phyloP scores from a whole-genome alignment of 2,888 invertebrate genomes.

The Andrena praecox region DNA sequence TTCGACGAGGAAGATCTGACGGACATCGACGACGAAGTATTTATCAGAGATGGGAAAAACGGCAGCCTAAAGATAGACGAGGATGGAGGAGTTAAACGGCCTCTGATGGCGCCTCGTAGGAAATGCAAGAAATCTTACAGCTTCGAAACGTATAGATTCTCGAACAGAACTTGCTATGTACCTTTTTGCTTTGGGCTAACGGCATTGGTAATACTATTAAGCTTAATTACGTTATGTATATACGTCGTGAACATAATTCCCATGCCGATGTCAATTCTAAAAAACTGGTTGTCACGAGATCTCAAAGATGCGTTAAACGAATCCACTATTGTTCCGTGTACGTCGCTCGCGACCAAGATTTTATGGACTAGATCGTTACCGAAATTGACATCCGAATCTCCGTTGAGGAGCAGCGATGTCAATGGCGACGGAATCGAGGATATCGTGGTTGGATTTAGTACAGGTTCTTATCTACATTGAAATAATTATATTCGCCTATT shows the following conservation, averaged over 20 bases:
- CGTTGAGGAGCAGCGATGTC: constrained; percentile 90
- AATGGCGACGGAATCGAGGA: constrained; percentile 90
- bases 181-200: constrained; percentile 89
- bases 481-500: constrained; percentile 20
- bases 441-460: constrained; percentile 91
- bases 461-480: constrained; percentile 86
- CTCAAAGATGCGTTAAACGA: constrained; percentile 68
- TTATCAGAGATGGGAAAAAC: constrained; percentile 90
- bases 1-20: constrained; percentile 90
- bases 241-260: constrained; percentile 89
- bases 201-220: constrained; percentile 87
- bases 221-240: constrained; percentile 88
- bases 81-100: constrained; percentile 90
- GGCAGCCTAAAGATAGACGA: constrained; percentile 88
- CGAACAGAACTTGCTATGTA: constrained; percentile 87
- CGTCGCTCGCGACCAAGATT: constrained; percentile 86
- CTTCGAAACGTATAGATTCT: constrained; percentile 86
- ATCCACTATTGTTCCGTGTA: constrained; percentile 87
- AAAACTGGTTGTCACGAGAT: constrained; percentile 86
- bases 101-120: constrained; percentile 90
- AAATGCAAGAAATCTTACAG: constrained; percentile 86
- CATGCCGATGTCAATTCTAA: constrained; percentile 87
- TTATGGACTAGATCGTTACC: constrained; percentile 90
- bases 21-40: constrained; percentile 92
- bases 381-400: constrained; percentile 90